phyloP scores from a whole-genome alignment of 2,113 vertebrate genomes.

The Paralichthys olivaceus region DNA sequence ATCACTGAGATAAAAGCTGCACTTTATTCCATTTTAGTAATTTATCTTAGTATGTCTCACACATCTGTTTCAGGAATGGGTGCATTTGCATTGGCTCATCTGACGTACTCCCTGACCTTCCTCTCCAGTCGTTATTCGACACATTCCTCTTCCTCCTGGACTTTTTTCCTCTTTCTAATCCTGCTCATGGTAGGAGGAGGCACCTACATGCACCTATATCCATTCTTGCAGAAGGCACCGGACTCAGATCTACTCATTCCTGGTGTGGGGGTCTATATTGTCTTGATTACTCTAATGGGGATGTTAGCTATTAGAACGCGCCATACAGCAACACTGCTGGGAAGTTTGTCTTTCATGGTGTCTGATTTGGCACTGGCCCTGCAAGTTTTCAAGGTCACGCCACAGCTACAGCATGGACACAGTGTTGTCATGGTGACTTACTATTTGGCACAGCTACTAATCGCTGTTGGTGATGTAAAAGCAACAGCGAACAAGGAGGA shows the following conservation, averaged over 20 bases:
- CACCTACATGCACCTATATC: constrained; percentile 67
- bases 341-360: constrained; percentile 80
- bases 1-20: not conserved
- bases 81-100: constrained; percentile 83
- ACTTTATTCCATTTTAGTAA: not conserved
- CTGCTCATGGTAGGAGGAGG: constrained; percentile 14
- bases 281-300: constrained; percentile 77
- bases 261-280: constrained; percentile 72
- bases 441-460: constrained; percentile 86
- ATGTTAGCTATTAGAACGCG: constrained; percentile 73
- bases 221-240: constrained; percentile 66
- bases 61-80: constrained; percentile 82
- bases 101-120: constrained; percentile 82
- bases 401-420: constrained; percentile 51
- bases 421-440: constrained; percentile 85
- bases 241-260: constrained; percentile 63
- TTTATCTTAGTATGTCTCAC: not conserved
- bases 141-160: constrained; percentile 43
- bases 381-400: constrained; percentile 75
- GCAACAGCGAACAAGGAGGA: constrained; percentile 56
- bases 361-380: constrained; percentile 83
- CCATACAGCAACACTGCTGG: constrained; percentile 47
- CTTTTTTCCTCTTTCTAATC: constrained; percentile 56
- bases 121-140: constrained; percentile 73
- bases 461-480: constrained; percentile 80